A percentile compares a stretch with the other conserved stretches of the same genome.
Evolutionary conservation across 2,888 invertebrate genomes (phyloP).

Genomic region (Phoronis australis): DNA sequence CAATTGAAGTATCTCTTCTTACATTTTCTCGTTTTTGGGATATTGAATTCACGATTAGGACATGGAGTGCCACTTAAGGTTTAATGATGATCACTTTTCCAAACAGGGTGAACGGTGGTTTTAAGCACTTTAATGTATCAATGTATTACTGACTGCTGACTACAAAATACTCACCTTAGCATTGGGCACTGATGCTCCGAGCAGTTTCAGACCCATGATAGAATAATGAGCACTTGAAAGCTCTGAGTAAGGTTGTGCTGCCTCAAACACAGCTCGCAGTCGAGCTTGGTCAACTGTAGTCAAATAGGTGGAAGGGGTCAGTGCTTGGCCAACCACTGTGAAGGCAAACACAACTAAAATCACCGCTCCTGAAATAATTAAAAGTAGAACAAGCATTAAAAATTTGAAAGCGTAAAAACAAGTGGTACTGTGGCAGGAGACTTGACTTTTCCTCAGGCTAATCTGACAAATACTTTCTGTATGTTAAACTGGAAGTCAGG

Average conservation of each 20-base stretch:
- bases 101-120: too few species aligned
- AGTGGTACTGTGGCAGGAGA: too few species aligned
- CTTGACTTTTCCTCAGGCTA: too few species aligned
- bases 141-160: neutral
- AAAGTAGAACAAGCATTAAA: neutral
- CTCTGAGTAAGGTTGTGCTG: slow-evolving; percentile 45
- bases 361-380: slow-evolving; percentile 24
- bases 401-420: too few species aligned
- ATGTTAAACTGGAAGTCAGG: too few species aligned
- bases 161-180: slow-evolving; percentile 41
- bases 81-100: too few species aligned
- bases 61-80: too few species aligned
- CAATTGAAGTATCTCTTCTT: too few species aligned
- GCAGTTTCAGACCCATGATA: slow-evolving; percentile 65
- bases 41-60: too few species aligned
- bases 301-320: slow-evolving; percentile 47
- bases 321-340: slow-evolving; percentile 42
- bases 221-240: slow-evolving; percentile 65
- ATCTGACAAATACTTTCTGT: too few species aligned
- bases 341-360: slow-evolving; percentile 36
- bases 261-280: slow-evolving; percentile 46
- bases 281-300: slow-evolving; percentile 47
- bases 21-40: too few species aligned
- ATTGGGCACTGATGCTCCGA: slow-evolving; percentile 61
- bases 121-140: neutral